Evolutionary conservation across 2,888 invertebrate species (phyloP).

Genomic region (Orchesellides sinensis): DNA sequence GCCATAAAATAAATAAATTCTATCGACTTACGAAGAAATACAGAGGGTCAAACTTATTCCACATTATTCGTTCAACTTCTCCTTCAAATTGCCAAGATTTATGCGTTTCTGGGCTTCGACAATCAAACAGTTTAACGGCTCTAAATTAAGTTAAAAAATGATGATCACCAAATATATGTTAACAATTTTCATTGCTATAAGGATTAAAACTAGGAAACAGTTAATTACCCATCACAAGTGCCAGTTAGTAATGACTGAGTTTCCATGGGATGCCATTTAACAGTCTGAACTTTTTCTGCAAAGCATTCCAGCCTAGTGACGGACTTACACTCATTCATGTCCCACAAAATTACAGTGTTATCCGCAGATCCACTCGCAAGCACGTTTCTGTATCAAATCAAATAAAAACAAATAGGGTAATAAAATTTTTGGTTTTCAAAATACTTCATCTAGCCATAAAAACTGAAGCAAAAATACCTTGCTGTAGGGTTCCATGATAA

Average conservation of each 20-base stretch:
- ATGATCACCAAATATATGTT: constrained; percentile 12
- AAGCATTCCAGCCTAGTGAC: constrained; percentile 87
- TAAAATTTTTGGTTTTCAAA: not conserved
- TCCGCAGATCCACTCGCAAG: constrained; percentile 97
- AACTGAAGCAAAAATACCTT: too few relatives aligned
- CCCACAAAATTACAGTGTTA: constrained; percentile 92
- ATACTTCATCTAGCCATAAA: too few relatives aligned
- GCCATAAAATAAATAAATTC: not conserved
- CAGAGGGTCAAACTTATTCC: constrained; percentile 89
- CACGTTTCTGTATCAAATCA: constrained; percentile 84
- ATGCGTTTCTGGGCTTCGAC: constrained; percentile 81
- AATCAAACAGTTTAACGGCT: constrained; percentile 87
- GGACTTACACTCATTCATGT: constrained; percentile 88
- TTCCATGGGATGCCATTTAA: constrained; percentile 91
- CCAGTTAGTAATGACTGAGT: constrained; percentile 90
- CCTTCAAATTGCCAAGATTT: constrained; percentile 86
- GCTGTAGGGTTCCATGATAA: constrained; percentile 86
- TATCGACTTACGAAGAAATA: constrained; percentile 83
- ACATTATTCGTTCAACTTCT: constrained; percentile 91
- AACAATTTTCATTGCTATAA: not conserved
- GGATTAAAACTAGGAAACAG: constrained; percentile 15
- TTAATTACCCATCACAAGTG: constrained; percentile 84
- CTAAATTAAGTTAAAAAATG: constrained; percentile 77
- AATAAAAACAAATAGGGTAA: not conserved
- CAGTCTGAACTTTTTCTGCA: constrained; percentile 89